Conservation (phyloP, 2,113 vertebrate species). For the Naja naja region DNA sequence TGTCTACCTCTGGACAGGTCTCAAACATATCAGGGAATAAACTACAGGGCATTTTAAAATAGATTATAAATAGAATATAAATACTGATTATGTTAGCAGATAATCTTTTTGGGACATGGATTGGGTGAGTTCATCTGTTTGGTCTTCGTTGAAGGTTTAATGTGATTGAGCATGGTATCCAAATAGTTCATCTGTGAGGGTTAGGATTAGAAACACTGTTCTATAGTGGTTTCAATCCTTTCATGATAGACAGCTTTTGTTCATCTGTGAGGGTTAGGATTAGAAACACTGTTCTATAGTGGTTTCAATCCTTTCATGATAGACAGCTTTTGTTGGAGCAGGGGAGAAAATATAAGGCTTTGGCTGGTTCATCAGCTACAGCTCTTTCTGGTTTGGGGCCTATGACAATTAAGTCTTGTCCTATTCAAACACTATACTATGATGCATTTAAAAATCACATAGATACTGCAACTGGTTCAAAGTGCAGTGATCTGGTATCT, state of each 20-base stretch:
- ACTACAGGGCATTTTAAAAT: background rate
- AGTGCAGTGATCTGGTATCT: background rate
- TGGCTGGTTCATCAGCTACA: background rate
- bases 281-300: background rate
- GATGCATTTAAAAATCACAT: background rate
- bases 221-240: background rate
- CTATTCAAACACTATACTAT: background rate
- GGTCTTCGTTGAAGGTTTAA: background rate
- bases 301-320: background rate
- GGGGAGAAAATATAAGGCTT: background rate
- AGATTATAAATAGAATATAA: background rate
- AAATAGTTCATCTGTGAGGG: background rate
- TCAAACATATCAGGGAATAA: background rate
- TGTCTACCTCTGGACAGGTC: background rate
- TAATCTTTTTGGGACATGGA: background rate
- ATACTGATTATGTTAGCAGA: background rate
- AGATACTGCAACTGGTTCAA: background rate
- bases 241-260: background rate
- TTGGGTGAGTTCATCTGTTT: background rate
- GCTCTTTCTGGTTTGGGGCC: background rate
- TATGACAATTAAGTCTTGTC: background rate
- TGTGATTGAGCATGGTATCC: background rate
- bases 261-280: background rate
- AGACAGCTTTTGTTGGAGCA: background rate
- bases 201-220: background rate